Evolutionary conservation across 2,113 vertebrate species (phyloP).

Genomic region (Sula dactylatra): DNA sequence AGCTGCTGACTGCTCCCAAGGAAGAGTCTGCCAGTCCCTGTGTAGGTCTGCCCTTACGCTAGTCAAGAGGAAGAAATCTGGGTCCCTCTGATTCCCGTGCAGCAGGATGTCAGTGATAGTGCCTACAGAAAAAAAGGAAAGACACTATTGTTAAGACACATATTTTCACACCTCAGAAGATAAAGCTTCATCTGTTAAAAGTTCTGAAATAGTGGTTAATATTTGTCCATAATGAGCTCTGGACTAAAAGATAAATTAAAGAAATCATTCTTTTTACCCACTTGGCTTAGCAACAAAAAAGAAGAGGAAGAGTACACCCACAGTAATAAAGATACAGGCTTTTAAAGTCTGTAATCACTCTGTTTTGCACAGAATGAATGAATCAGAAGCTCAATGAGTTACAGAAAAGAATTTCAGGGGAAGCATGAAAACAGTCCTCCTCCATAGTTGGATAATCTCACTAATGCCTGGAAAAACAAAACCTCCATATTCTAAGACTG

Average conservation of each 20-base stretch:
- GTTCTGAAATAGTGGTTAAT: not conserved
- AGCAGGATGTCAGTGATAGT: not conserved
- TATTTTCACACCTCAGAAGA: not conserved
- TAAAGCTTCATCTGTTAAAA: not conserved
- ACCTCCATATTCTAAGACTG: not conserved
- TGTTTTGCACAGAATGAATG: conserved; percentile 41
- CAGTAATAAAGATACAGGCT: not conserved
- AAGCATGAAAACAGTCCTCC: conserved; percentile 4
- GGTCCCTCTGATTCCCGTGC: not conserved
- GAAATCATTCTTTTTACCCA: not conserved
- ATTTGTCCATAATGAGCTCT: not conserved
- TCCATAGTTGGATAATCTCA: not conserved
- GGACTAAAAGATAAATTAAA: not conserved
- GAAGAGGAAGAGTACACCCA: not conserved
- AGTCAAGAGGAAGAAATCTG: not conserved
- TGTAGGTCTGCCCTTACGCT: not conserved
- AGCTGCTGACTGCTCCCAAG: not conserved
- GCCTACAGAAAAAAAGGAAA: not conserved
- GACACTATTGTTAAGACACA: not conserved
- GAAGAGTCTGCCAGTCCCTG: not conserved
- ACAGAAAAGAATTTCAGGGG: conserved; percentile 22
- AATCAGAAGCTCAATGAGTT: conserved; percentile 20
- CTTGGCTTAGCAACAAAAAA: not conserved
- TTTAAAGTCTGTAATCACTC: conserved; percentile 9
- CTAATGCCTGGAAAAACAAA: conserved; percentile 30